Evolutionary conservation across 1,140 invertebrate species (phyloP), one percentile per base, ranked within the genome.

Genomic region (Diprion similis): DNA sequence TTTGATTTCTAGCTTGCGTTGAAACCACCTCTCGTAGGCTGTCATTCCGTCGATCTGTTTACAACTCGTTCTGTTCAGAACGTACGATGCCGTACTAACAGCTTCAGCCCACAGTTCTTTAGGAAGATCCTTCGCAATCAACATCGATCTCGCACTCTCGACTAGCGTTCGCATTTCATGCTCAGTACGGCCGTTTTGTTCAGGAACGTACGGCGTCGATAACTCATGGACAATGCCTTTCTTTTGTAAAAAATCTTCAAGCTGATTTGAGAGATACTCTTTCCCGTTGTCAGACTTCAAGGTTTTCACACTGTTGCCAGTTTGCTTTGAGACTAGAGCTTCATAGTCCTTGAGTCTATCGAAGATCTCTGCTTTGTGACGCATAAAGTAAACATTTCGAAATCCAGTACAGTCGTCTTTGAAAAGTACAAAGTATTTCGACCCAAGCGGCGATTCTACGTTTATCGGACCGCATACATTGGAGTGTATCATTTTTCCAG

Each of bases 121-220:
- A 64, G 71, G 66, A 48, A 89, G 69, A 18, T 83, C 72, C 46
- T 80, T 73, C 19, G 77, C 75, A 59, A 77, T 51, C 9, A 89
- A 51, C 83, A 89, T 84, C 45, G 79, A 72, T 24, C 83, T 66
- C 1, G 85, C 86, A 71, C 71, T 79, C 71, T 89, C 83, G 2
- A 83, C 73, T 18, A 88, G 73, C 0, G 82, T 85, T 19, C 85
- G 71, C 77, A 87, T 85, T 48, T 82, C 80, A 67, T 83, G 73
- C 73, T 89, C 86, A 46, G 78, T 74, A 10, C 78, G 66, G 8
- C 83, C 82, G 71, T 86, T 87, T 79, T 85, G 82, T 75, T 88
- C 77, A 17, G 84, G 82, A 10, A 80, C 82, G 70, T 86, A 83
- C 1, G 78, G 76, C 45, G 79, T 73, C 2, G 81, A 82, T 51